A percentile compares a stretch with the other conserved stretches of the same genome.
phyloP scores from a whole-genome alignment of 1,140 invertebrate genomes.

The Pachypeltis micranthus region DNA sequence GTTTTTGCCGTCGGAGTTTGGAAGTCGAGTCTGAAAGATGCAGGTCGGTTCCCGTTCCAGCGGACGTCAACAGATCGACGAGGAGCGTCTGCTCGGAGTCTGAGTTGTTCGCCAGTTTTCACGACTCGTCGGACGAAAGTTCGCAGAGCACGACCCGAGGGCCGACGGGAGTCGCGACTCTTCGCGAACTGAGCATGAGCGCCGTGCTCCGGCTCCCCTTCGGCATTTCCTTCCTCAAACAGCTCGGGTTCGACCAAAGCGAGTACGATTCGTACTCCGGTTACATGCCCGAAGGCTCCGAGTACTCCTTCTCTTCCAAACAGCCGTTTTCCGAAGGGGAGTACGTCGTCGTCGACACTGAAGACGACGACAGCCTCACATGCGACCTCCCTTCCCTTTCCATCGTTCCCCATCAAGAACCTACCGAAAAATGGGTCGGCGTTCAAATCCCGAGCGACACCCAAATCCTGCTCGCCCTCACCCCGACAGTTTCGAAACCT shows the following conservation, averaged over 20 bases:
- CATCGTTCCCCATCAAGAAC: background rate
- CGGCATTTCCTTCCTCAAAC: slow-evolving; percentile 1
- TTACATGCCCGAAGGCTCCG: slow-evolving; percentile 8
- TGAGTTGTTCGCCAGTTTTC: background rate
- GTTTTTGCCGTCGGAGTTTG: background rate
- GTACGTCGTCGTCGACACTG: slow-evolving; percentile 7
- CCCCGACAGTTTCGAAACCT: slow-evolving; percentile 49
- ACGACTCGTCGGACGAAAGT: background rate
- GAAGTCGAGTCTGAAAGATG: background rate
- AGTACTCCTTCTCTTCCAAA: slow-evolving; percentile 7
- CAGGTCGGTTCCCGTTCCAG: too few species aligned
- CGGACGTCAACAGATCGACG: background rate
- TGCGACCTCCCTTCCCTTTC: background rate
- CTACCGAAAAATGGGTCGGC: slow-evolving; percentile 19
- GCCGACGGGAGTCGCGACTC: background rate
- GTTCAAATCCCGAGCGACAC: slow-evolving; percentile 37
- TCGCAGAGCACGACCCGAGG: background rate
- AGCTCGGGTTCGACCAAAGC: slow-evolving; percentile 5
- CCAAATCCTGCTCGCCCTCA: slow-evolving; percentile 49
- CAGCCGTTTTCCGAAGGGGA: background rate
- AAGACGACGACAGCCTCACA: slow-evolving; percentile 13
- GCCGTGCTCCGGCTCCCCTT: slow-evolving; percentile 2
- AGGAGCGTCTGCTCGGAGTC: background rate
- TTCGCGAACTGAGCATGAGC: slow-evolving; percentile 6
- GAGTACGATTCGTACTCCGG: slow-evolving; percentile 14